Conservation (phyloP, 2,888 invertebrate species). For the Heliconius ismenius region DNA sequence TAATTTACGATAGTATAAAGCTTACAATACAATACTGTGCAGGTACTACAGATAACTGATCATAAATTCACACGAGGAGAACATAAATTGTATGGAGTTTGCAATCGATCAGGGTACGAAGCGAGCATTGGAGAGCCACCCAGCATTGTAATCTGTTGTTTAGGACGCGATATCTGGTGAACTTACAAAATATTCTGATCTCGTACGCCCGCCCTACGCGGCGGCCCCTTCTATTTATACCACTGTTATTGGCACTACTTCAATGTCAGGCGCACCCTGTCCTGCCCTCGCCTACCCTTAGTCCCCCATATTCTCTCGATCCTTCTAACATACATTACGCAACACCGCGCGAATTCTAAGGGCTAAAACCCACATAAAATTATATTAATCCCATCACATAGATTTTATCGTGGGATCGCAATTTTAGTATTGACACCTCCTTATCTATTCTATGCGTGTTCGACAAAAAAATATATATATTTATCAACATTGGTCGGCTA, state of each 20-base stretch:
- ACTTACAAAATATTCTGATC: slow-evolving; percentile 80
- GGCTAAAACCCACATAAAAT: slow-evolving; percentile 66
- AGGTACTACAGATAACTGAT: slow-evolving; percentile 35
- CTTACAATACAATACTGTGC: slow-evolving; percentile 37
- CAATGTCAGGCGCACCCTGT: slow-evolving; percentile 82
- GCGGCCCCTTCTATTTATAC: slow-evolving; percentile 80
- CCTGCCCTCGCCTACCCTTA: slow-evolving; percentile 64
- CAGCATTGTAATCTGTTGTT: slow-evolving; percentile 80
- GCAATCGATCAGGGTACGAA: slow-evolving; percentile 69
- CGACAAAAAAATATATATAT: background rate
- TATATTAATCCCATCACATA: slow-evolving; percentile 77
- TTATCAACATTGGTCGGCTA: slow-evolving; percentile 12
- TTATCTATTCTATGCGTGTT: slow-evolving; percentile 36
- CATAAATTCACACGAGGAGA: slow-evolving; percentile 55
- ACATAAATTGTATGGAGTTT: slow-evolving; percentile 63
- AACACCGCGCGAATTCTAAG: slow-evolving; percentile 75
- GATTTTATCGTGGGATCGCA: slow-evolving; percentile 75
- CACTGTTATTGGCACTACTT: slow-evolving; percentile 83
- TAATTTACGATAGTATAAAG: slow-evolving; percentile 32
- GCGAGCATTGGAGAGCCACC: slow-evolving; percentile 67
- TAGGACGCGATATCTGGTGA: slow-evolving; percentile 64
- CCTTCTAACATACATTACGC: slow-evolving; percentile 75
- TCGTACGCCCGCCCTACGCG: slow-evolving; percentile 78
- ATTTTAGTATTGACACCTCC: slow-evolving; percentile 70
- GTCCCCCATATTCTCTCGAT: slow-evolving; percentile 62